Percentiles rank a stretch among this genome's conserved stretches.
Conservation (phyloP, 2,797 vertebrate genomes). For the Pseudomugil gertrudae region DNA sequence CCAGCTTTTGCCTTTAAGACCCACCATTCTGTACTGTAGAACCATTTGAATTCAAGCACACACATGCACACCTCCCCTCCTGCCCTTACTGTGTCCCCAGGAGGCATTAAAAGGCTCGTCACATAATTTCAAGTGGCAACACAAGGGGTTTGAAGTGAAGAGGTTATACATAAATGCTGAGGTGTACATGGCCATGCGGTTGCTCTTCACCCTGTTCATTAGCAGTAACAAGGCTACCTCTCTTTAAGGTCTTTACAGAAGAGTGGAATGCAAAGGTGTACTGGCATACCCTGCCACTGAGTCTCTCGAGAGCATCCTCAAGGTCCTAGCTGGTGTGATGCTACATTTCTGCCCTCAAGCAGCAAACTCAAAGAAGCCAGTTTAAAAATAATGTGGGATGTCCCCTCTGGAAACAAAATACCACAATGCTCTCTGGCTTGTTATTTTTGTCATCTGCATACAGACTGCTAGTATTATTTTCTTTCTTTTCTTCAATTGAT, state of each 20-base stretch:
- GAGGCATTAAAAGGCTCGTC: slow-evolving; percentile 46
- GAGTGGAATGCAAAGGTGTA: slow-evolving; percentile 60
- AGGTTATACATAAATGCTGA: slow-evolving; percentile 60
- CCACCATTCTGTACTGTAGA: background rate
- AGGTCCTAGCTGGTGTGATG: slow-evolving; percentile 60
- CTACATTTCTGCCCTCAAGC: slow-evolving; percentile 55
- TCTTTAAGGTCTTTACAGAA: slow-evolving; percentile 63
- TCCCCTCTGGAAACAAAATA: slow-evolving; percentile 33
- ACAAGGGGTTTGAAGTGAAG: slow-evolving; percentile 55
- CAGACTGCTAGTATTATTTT: background rate
- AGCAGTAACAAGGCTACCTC: slow-evolving; percentile 68
- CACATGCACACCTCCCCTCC: slow-evolving; percentile 5
- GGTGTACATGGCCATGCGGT: slow-evolving; percentile 46
- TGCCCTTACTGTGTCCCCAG: slow-evolving; percentile 26
- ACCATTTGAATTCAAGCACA: slow-evolving; percentile 29
- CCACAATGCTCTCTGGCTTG: slow-evolving; percentile 5
- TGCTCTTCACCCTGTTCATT: slow-evolving; percentile 63
- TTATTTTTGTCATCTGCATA: background rate
- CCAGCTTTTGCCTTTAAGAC: slow-evolving; percentile 3
- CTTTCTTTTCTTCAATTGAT: background rate
- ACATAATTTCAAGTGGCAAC: slow-evolving; percentile 57
- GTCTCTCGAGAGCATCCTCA: slow-evolving; percentile 59
- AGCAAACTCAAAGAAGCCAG: slow-evolving; percentile 34
- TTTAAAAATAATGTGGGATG: slow-evolving; percentile 26
- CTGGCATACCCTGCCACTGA: slow-evolving; percentile 51